Evolutionary conservation across 2,888 invertebrate genomes (phyloP).

Genomic region (Isotomurus palustris): DNA sequence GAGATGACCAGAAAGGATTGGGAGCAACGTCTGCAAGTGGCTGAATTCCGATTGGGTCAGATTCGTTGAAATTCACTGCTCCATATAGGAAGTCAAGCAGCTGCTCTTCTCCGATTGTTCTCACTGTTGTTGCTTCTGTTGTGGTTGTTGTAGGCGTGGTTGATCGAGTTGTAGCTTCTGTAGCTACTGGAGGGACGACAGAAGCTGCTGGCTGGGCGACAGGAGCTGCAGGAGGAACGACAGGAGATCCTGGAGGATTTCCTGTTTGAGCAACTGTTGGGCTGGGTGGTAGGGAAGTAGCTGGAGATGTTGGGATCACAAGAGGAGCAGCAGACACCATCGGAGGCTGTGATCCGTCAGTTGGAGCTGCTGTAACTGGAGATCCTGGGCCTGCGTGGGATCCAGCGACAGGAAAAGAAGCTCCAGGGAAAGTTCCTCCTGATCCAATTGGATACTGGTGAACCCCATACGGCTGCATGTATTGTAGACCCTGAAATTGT

Average conservation of each 20-base stretch:
- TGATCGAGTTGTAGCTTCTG: neutral
- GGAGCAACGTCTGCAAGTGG: neutral
- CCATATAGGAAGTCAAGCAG: slow-evolving; percentile 21
- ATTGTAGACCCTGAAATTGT: neutral
- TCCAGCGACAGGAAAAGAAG: neutral
- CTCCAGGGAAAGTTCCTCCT: too few relatives aligned
- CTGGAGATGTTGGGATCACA: neutral
- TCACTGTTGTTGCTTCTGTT: slow-evolving; percentile 4
- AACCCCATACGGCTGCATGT: too few relatives aligned
- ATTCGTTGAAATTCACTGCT: slow-evolving; percentile 19
- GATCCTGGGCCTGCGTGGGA: too few relatives aligned
- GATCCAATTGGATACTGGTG: neutral
- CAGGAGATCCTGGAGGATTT: too few relatives aligned
- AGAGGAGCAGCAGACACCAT: neutral
- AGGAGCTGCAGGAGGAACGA: neutral
- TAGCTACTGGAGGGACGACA: neutral
- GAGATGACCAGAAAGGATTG: neutral
- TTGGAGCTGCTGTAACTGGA: too few relatives aligned
- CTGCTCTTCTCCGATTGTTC: slow-evolving; percentile 15
- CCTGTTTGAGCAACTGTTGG: neutral
- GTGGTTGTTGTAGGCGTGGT: slow-evolving; percentile 4
- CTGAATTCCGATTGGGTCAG: neutral
- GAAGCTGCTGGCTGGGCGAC: too few relatives aligned
- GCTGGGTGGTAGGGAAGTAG: neutral
- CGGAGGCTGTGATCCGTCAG: slow-evolving; percentile 1